phyloP scores from a whole-genome alignment of 2,113 vertebrate species.

The Motacilla tschutschensis region DNA sequence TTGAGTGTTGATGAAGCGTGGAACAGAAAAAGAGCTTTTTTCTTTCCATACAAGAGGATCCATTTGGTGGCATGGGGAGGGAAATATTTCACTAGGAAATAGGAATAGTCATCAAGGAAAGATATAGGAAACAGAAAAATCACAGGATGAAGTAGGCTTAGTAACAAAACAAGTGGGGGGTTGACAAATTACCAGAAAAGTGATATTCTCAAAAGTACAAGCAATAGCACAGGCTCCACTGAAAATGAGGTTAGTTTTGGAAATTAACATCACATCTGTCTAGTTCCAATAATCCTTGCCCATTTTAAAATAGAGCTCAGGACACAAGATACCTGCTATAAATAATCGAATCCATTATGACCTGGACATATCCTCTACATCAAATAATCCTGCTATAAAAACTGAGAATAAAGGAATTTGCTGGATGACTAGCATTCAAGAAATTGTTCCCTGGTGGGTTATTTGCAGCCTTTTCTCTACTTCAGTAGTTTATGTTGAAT shows the following conservation, averaged over 20 bases:
- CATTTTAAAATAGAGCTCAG: conserved; percentile 22
- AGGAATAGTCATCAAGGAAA: conserved; percentile 1
- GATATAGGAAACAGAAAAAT: background rate
- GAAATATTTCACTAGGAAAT: conserved; percentile 4
- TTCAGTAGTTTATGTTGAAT: conserved; percentile 60
- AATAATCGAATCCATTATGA: conserved; percentile 55
- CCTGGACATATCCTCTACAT: conserved; percentile 27
- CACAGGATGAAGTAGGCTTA: background rate
- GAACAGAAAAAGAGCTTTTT: background rate
- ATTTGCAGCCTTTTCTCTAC: conserved; percentile 54
- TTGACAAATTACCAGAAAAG: conserved; percentile 53
- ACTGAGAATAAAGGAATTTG: conserved; percentile 58
- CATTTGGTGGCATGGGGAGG: background rate
- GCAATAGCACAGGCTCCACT: background rate
- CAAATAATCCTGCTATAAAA: conserved; percentile 53
- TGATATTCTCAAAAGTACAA: conserved; percentile 36
- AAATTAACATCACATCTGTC: conserved; percentile 50
- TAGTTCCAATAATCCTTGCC: conserved; percentile 35
- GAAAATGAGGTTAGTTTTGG: conserved; percentile 48
- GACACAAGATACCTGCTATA: conserved; percentile 25
- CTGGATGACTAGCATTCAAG: conserved; percentile 59
- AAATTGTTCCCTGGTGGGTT: conserved; percentile 51
- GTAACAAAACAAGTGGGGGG: background rate
- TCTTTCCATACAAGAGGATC: fast-evolving
- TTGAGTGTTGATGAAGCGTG: background rate